Evolutionary conservation across 1,140 invertebrate species (phyloP), one percentile per base, ranked within the genome.

Genomic region (Epicauta chinensis): DNA sequence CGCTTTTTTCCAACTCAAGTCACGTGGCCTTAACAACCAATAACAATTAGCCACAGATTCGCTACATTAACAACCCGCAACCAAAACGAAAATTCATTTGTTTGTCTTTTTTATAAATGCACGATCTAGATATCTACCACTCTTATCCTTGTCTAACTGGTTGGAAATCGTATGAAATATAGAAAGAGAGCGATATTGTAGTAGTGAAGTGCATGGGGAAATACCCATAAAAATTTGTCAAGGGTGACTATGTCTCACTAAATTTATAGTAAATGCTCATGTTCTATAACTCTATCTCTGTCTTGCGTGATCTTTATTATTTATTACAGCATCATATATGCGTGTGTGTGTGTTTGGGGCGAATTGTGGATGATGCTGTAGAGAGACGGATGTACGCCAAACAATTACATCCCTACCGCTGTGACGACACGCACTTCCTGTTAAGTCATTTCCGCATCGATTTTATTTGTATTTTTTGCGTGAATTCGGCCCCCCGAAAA

Each of bases 1-100:
- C 23, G 23, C 7, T 23, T 23, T 23, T 23, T 23, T 48, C 54
- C 44, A 44, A 40, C 41, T 50, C 41, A 43, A 32, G 23, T 59
- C 65, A 63, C 63, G 65, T 65, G 65, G 62, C 63, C 48, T 61
- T 64, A 64, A 67, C 62, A 67, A 56, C 61, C 63, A 67, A 65
- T 67, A 67, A 67, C 65, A 67, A 67, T 67, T 67, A 62, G 65
- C 61, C 58, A 67, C 63, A 61, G 65, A 61, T 61, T 59, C 59
- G 65, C 55, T 67, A 67, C 65, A 62, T 67, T 67, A 65, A 65
- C 60, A 59, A 57, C 56, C 59, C 51, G 54, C 50, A 56, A 61
- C 56, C 53, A 55, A 51, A 58, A 55, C 56, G 53, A 51, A 55
- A 23, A 47, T 45, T 46, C 53, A 37, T 55, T 23, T 23, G 23